phyloP scores from a whole-genome alignment of 1,140 invertebrate genomes.

The Bombyx mori region DNA sequence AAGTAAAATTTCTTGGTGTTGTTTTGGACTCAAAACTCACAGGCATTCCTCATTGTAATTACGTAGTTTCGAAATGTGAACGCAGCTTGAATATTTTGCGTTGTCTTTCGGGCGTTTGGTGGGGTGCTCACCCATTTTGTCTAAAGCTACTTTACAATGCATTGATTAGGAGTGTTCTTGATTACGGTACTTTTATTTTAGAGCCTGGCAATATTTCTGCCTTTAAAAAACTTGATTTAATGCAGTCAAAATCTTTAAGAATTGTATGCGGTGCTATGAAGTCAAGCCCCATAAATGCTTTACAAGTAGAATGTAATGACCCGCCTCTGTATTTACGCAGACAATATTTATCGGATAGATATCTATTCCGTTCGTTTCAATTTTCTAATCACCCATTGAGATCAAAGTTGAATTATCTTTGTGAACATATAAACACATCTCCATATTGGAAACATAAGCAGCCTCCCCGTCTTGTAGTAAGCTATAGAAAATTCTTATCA shows the following conservation, averaged over 20 bases:
- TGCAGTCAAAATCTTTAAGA: slow-evolving; percentile 17
- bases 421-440: not conserved
- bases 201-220: not conserved
- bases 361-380: not conserved
- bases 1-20: slow-evolving; percentile 1
- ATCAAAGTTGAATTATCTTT: slow-evolving; percentile 1
- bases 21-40: slow-evolving; percentile 10
- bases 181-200: slow-evolving; percentile 2
- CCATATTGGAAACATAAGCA: no score
- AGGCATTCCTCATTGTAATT: slow-evolving; percentile 10
- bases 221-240: slow-evolving; percentile 10
- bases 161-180: not conserved
- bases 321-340: slow-evolving; percentile 8
- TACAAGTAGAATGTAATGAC: not conserved
- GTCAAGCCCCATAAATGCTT: slow-evolving; percentile 1
- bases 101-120: slow-evolving; percentile 1
- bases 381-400: slow-evolving; percentile 7
- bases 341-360: slow-evolving; percentile 12
- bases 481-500: not conserved
- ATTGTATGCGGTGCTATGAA: slow-evolving; percentile 11
- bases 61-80: slow-evolving; percentile 15
- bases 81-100: not conserved
- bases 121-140: not conserved
- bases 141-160: slow-evolving; percentile 1
- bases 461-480: not conserved